Conservation (phyloP, 2,113 vertebrate genomes). For the Mus spicilegus region DNA sequence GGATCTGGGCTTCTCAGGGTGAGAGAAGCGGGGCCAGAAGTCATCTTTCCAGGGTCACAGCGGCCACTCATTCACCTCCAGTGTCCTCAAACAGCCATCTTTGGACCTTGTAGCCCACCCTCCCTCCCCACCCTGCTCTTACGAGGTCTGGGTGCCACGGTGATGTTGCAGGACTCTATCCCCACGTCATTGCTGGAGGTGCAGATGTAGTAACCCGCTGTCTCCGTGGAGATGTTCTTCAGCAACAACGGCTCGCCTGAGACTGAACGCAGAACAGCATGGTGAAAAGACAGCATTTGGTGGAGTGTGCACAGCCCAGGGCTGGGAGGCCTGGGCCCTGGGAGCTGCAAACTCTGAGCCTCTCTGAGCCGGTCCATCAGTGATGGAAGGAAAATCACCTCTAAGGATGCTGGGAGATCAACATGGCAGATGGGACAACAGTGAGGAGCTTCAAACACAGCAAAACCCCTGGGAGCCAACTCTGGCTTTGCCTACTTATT, state of each 20-base stretch:
- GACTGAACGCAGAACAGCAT: slow-evolving; percentile 52
- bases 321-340: neutral
- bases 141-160: slow-evolving; percentile 89
- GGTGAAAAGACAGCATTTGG: neutral
- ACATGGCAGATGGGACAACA: rapidly evolving
- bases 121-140: slow-evolving; percentile 74
- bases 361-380: neutral
- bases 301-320: rapidly evolving
- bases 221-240: slow-evolving; percentile 92
- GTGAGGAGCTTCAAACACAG: neutral
- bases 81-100: neutral
- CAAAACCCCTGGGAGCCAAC: neutral
- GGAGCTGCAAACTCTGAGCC: neutral
- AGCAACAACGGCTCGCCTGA: slow-evolving; percentile 84
- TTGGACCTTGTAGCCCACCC: neutral
- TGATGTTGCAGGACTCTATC: slow-evolving; percentile 89
- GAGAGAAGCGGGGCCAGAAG: neutral
- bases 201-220: slow-evolving; percentile 93
- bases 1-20: neutral
- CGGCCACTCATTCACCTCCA: neutral
- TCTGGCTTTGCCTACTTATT: neutral
- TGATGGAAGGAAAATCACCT: neutral
- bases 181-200: slow-evolving; percentile 89
- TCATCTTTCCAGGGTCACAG: neutral
- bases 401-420: neutral